Conservation (phyloP, 2,113 vertebrate genomes). For the Turdus rufiventris region DNA sequence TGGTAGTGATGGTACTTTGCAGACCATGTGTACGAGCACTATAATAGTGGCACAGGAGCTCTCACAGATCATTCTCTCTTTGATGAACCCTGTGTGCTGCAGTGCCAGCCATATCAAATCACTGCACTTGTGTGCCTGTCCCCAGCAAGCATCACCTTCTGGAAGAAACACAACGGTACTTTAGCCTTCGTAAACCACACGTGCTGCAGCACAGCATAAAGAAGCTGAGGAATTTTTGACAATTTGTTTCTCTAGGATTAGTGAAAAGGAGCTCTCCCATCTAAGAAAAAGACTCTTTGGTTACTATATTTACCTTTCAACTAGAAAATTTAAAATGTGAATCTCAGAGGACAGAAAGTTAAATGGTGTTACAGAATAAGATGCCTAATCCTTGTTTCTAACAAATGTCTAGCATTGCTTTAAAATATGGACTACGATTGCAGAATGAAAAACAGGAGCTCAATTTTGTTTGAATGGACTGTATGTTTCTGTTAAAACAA, state of each 20-base stretch:
- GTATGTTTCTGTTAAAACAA: not conserved
- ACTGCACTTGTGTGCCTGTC: not conserved
- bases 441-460: not conserved
- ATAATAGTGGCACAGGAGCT: not conserved
- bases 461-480: not conserved
- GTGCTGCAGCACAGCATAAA: not conserved
- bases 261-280: not conserved
- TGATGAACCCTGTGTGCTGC: not conserved
- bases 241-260: not conserved
- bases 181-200: rapidly evolving
- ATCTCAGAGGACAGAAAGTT: not conserved
- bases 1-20: not conserved
- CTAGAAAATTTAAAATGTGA: not conserved
- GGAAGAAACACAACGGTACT: not conserved
- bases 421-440: not conserved
- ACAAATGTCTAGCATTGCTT: not conserved
- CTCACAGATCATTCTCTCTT: not conserved
- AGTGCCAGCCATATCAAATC: not conserved
- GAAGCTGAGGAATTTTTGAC: not conserved
- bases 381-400: not conserved
- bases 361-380: not conserved
- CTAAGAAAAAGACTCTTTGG: not conserved
- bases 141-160: not conserved
- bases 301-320: not conserved
- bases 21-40: rapidly evolving